phyloP scores from a whole-genome alignment of 2,888 invertebrate genomes.

The Philopedon plagiatum region DNA sequence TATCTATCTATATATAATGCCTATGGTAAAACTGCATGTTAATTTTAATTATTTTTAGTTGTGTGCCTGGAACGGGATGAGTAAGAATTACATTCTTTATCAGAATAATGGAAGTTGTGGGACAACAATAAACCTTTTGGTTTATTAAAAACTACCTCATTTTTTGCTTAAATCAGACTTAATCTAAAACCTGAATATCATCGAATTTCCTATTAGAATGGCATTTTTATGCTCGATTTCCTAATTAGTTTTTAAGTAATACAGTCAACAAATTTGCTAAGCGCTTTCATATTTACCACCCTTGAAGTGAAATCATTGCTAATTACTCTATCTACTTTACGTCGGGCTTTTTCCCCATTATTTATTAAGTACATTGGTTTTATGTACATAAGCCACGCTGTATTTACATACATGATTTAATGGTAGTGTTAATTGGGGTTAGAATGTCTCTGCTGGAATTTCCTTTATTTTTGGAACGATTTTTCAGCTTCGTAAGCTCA shows the following conservation, averaged over 20 bases:
- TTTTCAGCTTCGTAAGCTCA: not conserved
- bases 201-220: not conserved
- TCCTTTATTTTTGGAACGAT: not conserved
- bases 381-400: slow-evolving; percentile 1
- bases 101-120: too few relatives aligned
- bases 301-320: slow-evolving; percentile 24
- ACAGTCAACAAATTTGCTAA: not conserved
- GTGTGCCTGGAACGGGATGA: too few relatives aligned
- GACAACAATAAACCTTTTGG: too few relatives aligned
- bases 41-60: too few relatives aligned
- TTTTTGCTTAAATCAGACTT: too few relatives aligned
- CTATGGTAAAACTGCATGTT: too few relatives aligned
- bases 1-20: too few relatives aligned
- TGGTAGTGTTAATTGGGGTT: not conserved
- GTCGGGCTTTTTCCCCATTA: not conserved
- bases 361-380: slow-evolving; percentile 1
- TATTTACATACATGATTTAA: slow-evolving; percentile 11
- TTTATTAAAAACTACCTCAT: too few relatives aligned
- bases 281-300: slow-evolving; percentile 6
- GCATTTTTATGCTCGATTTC: slow-evolving; percentile 4
- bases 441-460: not conserved
- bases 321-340: slow-evolving; percentile 5
- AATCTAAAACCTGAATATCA: too few relatives aligned
- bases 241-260: slow-evolving; percentile 7
- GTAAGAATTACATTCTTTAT: too few relatives aligned